phyloP scores from a whole-genome alignment of 2,888 invertebrate species.

The Acleris cristana region DNA sequence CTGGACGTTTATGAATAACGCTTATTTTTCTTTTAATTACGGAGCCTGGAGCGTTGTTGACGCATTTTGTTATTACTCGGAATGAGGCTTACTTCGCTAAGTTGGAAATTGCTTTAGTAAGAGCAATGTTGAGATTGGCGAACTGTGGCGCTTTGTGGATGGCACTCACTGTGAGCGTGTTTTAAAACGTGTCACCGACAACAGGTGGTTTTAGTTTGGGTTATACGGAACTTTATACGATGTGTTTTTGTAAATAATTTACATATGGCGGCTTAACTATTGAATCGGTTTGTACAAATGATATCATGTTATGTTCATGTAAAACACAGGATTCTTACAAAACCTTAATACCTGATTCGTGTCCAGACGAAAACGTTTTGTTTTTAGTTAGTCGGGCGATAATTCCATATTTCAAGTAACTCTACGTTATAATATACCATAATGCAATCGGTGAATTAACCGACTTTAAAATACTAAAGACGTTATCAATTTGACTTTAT shows the following conservation, averaged over 20 bases:
- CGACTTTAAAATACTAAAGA: too few relatives aligned
- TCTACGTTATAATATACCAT: too few relatives aligned
- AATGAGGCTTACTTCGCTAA: slow-evolving; percentile 20
- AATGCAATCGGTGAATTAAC: slow-evolving; percentile 5
- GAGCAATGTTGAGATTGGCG: slow-evolving; percentile 2
- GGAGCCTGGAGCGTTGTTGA: slow-evolving; percentile 58
- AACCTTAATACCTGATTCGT: too few relatives aligned
- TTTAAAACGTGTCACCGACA: slow-evolving; percentile 4
- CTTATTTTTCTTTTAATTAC: slow-evolving; percentile 84
- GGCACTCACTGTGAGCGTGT: slow-evolving; percentile 5
- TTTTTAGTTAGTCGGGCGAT: too few relatives aligned
- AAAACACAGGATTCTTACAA: too few relatives aligned
- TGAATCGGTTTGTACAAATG: too few relatives aligned
- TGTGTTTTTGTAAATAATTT: too few relatives aligned
- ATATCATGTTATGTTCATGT: too few relatives aligned
- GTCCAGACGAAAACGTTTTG: too few relatives aligned
- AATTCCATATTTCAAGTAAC: too few relatives aligned
- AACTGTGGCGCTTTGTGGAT: slow-evolving; percentile 1
- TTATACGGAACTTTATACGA: too few relatives aligned
- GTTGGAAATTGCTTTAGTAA: slow-evolving; percentile 21
- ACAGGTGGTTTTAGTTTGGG: neutral
- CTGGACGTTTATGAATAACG: slow-evolving; percentile 80
- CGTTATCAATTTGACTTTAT: neutral
- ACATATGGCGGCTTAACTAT: too few relatives aligned
- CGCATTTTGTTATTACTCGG: slow-evolving; percentile 56